Percentiles rank a stretch among this genome's conserved stretches.
Evolutionary conservation across 2,888 invertebrate species (phyloP).

Genomic region (Cephus sareptanus): DNA sequence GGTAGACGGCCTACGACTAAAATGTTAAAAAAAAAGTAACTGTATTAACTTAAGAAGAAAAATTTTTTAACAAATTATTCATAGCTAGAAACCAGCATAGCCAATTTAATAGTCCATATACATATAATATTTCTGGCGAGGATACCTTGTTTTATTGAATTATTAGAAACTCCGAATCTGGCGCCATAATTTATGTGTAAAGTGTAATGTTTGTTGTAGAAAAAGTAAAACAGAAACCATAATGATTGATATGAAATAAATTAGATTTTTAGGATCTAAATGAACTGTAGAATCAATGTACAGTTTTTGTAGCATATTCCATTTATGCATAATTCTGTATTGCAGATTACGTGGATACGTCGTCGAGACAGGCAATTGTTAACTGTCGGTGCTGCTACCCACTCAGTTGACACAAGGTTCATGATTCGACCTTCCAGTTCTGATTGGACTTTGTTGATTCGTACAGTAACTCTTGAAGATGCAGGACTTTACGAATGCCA

Average conservation of each 20-base stretch:
- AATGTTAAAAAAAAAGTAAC: no score
- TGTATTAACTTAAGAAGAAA: background rate
- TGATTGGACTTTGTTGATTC: constrained; percentile 61
- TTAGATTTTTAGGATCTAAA: background rate
- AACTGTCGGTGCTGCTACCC: constrained; percentile 61
- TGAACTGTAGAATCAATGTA: background rate
- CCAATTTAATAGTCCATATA: no score
- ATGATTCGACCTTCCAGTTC: constrained; percentile 56
- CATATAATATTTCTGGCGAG: background rate
- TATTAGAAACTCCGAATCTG: no score
- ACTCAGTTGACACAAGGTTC: constrained; percentile 61
- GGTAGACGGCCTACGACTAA: no score
- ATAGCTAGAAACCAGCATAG: background rate
- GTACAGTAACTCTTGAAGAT: constrained; percentile 55
- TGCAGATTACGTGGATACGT: constrained; percentile 62
- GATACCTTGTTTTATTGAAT: no score
- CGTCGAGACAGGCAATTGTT: constrained; percentile 59
- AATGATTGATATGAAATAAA: background rate
- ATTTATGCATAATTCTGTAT: constrained; percentile 15
- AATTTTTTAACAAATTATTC: background rate
- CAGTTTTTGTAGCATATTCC: background rate
- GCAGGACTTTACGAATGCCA: constrained; percentile 62
- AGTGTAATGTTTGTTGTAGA: no score
- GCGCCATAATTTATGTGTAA: background rate
- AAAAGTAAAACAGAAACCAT: no score